Base-by-base conservation (phyloP, 2,888 invertebrate species). In the Dioctria rufipes region DNA sequence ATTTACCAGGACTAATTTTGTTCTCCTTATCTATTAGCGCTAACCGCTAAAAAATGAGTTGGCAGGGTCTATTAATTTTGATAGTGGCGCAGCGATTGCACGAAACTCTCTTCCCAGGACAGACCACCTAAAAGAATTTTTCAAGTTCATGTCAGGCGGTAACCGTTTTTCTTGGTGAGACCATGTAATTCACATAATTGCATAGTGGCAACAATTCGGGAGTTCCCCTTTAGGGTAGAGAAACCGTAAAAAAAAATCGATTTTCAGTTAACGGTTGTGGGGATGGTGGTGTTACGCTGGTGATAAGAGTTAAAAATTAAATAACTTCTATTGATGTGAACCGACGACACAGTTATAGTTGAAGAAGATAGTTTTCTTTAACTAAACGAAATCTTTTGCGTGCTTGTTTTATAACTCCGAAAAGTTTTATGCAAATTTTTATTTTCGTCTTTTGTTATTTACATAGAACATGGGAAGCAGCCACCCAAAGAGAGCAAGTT, bases 321-420 rank as follows among this genome's bases (percentile, higher is more conserved):
- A 40, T 42, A 65, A 65, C 65, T 65, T 65, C 5, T 8, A 11
- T 65, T 13, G 11, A 37, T 40, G 39, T 65, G 65, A 9, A 40
- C 11, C n/a, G n/a, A 11, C 65, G 65, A 9, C 40, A 65, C 40
- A 42, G 11, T 42, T 40, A 25, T 1, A 25, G 25, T 25, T 25
- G 25, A 25, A 4, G 8, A 42, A 67, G 67, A 67, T 67, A 67
- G 43, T 8, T 43, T 67, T 67, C 67, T 67, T 67, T 67, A 67
- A 43, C 46, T 25, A 43, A 46, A 67, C 43, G 46, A 67, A 67
- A 67, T 67, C 67, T 46, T 46, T 46, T 67, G 67, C 67, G 43
- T 67, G 43, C 13, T 67, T 46, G 43, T 67, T 42, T 67, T 67
- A 4, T 67, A 65, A 65, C 42, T 65, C 40, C 42, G 39, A n/a